Base-by-base conservation (phyloP, 2,888 invertebrate species). In the Stegophylla sp. region DNA sequence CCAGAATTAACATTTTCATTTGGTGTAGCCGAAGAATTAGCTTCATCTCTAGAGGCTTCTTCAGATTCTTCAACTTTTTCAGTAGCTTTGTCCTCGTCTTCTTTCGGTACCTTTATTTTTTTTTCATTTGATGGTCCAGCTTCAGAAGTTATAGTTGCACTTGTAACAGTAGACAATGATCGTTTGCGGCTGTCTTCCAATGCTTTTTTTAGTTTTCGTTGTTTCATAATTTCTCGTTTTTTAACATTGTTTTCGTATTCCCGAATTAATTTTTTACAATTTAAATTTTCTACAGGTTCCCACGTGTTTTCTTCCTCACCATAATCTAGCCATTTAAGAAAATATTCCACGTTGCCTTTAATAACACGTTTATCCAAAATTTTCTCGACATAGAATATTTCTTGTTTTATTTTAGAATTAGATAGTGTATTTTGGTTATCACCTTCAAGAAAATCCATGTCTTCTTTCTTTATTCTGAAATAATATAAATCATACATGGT, bases 241-340 rank as follows among this genome's bases (percentile, higher is more conserved):
- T 90, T 90, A 85, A 93, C 89, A 0, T 92, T 92, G 17, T 94
- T 94, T 86, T 97, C 96, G 86, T 93, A 96, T 0, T 94, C 92
- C 82, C 92, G 90, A 84, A 95, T 95, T 61, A 95, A 88, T 85
- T 94, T 94, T 0, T 96, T 96, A 86, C 96, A 97, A 85, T 96
- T 96, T 1, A 97, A 88, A 86, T 96, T 95, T 85, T 95, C 95
- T 84, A 94, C 94, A 0, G 97, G 97, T 85, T 97, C 97, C 97
- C 97, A 97, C 3, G 97, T 97, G 85, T 97, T 97, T 85, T 97
- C 97, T 63, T 92, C 93, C 85, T 94, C 92, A 69, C 91, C 91
- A 86, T 94, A 94, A 0, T 94, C 93, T 86, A 92, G 93, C 93
- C 93, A 93, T 86, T 92, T 93, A 3, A 92, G 86, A 84, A 88